Evolutionary conservation across 2,888 invertebrate genomes (phyloP).

Genomic region (Platypus cylindrus): DNA sequence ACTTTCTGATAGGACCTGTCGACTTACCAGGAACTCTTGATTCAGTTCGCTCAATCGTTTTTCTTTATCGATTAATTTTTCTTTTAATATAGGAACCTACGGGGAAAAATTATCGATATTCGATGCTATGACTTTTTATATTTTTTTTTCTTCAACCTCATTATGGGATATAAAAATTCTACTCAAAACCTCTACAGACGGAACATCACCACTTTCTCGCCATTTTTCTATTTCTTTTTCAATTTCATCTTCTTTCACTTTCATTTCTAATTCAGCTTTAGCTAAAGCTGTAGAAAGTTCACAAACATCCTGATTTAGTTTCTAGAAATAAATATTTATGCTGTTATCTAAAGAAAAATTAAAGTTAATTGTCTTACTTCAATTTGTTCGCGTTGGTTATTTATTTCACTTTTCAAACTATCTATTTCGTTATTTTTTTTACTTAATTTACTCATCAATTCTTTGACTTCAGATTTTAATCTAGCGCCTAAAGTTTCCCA

Average conservation of each 20-base stretch:
- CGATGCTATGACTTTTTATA: not conserved
- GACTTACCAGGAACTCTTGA: conserved; percentile 32
- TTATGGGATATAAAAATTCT: conserved; percentile 30
- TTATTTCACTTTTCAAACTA: conserved; percentile 40
- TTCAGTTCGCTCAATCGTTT: conserved; percentile 34
- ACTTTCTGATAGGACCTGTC: conserved; percentile 36
- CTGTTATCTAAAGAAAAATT: not conserved
- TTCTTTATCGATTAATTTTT: conserved; percentile 34
- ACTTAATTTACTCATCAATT: conserved; percentile 40
- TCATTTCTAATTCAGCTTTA: conserved; percentile 31
- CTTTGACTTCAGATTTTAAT: conserved; percentile 42
- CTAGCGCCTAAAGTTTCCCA: conserved; percentile 42
- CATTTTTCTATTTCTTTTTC: conserved; percentile 31
- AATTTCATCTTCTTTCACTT: conserved; percentile 33
- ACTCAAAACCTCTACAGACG: conserved; percentile 31
- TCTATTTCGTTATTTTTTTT: conserved; percentile 41
- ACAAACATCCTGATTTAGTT: conserved; percentile 44
- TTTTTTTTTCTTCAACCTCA: conserved; percentile 31
- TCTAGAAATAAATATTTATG: conserved; percentile 28
- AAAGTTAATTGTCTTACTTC: conserved; percentile 31
- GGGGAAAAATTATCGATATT: conserved; percentile 10
- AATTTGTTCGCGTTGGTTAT: conserved; percentile 43
- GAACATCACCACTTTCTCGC: conserved; percentile 33
- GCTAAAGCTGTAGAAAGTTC: conserved; percentile 43
- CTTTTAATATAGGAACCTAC: conserved; percentile 32